Base-by-base conservation (phyloP, 2,888 invertebrate genomes). In the Didymodactylos carnosus region DNA sequence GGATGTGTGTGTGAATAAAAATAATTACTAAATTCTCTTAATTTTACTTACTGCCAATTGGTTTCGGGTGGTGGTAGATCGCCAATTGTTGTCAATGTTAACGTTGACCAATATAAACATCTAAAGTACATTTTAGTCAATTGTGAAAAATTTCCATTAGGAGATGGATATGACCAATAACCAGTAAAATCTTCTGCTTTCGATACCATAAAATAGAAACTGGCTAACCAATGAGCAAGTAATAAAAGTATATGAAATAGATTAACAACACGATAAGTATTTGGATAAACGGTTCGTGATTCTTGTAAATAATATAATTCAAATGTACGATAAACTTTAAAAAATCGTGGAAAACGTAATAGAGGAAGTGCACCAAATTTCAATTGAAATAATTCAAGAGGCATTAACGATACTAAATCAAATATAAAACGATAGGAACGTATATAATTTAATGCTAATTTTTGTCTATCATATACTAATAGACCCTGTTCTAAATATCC, bases 161-260 rank as follows among this genome's bases (percentile, higher is more conserved):
- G 91, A 73, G 69, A 90, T 0, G 83, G 84, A 77, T 84, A 85
- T 75, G 90, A 90, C 23, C 69, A 69, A 29, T 27, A 35, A 8
- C 71, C 71, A 70, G 49, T 70, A 43, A 82, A 83, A 11, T 79
- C 79, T 73, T 82, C 81, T 3, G 81, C 81, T 82, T 94, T 92
- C 10, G 93, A 93, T 75, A 94, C 87, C 80, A 94, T 85, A 85
- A 90, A 94, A 86, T 94, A 94, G 86, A 94, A 94, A 84, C 94
- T 94, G 75, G 94, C 94, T 83, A 94, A 94, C 94, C 94, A 94
- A 83, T 94, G 94, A 72, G 94, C 93, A 79, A 94, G 87, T 80
- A 94, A 91, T 79, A 94, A 88, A 77, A 94, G 87, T 80, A 94
- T 93, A 83, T 94, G 94, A 78, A 94, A 91, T 77, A 94, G 87